A percentile compares a stretch with the other conserved stretches of the same genome.
These are phyloP conservation scores for Brachyalestes nurse DNA, from an alignment of 2,797 vertebrate genomes.

Conservation along the genomic window DNA sequence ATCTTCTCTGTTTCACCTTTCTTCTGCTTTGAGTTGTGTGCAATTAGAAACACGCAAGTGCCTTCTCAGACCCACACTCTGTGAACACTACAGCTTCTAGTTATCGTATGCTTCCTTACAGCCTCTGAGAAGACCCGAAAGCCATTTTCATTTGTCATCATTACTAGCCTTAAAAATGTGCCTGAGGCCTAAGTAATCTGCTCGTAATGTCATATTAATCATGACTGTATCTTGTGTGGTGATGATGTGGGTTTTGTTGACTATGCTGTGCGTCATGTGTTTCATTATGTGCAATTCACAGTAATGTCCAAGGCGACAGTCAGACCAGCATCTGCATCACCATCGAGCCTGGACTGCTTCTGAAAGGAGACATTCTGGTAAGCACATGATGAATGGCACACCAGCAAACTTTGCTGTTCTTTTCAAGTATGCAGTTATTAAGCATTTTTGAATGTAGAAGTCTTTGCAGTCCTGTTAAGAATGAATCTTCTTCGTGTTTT, in stretches of 20 bases:
- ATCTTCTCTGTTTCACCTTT: not conserved
- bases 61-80: not conserved
- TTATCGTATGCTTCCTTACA: not conserved
- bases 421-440: not conserved
- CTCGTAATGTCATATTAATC: not conserved
- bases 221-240: not conserved
- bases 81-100: not conserved
- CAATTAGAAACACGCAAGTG: not conserved
- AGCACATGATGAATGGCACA: constrained; percentile 42
- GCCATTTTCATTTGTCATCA: not conserved
- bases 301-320: constrained; percentile 93
- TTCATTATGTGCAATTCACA: constrained; percentile 55
- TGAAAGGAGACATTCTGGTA: constrained; percentile 96
- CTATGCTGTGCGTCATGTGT: not conserved
- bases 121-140: not conserved
- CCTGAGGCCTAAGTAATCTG: not conserved
- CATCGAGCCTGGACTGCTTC: constrained; percentile 90
- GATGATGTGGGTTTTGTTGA: not conserved
- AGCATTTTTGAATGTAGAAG: not conserved
- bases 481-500: not conserved
- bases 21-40: not conserved
- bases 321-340: constrained; percentile 96
- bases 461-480: not conserved
- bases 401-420: not conserved
- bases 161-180: not conserved